Evolutionary conservation across 2,113 vertebrate species (phyloP).

Genomic region (Puntigrus tetrazona): DNA sequence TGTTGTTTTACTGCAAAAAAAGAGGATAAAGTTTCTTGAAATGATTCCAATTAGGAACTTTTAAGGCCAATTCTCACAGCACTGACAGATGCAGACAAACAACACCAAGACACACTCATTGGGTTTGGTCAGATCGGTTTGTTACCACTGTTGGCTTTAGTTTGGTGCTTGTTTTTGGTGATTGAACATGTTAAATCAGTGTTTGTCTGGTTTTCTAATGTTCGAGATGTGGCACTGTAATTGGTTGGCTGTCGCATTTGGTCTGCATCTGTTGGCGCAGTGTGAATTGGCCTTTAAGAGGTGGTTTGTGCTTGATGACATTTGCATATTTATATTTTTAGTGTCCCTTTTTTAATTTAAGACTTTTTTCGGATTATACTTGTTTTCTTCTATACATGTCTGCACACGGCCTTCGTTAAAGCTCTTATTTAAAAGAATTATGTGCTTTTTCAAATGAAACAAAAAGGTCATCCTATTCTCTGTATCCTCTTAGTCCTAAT

Average conservation of each 20-base stretch:
- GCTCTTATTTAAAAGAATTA: neutral
- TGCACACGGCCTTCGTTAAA: neutral
- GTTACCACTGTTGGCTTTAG: neutral
- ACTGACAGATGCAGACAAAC: neutral
- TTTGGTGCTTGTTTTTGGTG: neutral
- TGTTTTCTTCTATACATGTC: neutral
- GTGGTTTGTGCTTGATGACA: neutral
- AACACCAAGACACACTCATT: neutral
- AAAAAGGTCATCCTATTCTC: neutral
- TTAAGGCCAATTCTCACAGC: neutral
- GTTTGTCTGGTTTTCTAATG: neutral
- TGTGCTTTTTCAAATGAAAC: neutral
- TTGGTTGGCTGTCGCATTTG: neutral
- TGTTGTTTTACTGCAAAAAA: neutral
- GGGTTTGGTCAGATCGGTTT: neutral
- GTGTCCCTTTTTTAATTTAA: neutral
- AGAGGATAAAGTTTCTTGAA: neutral
- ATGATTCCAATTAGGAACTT: neutral
- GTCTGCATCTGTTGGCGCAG: neutral
- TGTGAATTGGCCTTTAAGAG: neutral
- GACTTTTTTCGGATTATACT: neutral
- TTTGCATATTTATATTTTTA: neutral
- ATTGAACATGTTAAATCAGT: neutral
- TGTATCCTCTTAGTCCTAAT: neutral
- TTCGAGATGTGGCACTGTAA: neutral